Conservation (phyloP, 2,113 vertebrate species). For the Chloropsis cyanopogon region DNA sequence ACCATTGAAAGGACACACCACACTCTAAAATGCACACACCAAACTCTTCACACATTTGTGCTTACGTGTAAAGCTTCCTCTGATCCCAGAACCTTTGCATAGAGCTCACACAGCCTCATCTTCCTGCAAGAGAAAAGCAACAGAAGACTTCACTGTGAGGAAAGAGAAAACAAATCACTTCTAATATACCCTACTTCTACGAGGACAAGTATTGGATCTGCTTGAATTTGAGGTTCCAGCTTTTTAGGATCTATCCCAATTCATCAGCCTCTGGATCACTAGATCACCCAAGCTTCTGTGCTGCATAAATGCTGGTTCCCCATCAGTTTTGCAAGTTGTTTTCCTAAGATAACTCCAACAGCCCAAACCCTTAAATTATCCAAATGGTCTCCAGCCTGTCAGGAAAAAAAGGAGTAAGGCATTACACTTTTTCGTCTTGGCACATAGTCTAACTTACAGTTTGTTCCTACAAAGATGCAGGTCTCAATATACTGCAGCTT, state of each 20-base stretch:
- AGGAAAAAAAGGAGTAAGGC: not conserved
- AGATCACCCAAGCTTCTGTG: not conserved
- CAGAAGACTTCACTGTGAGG: not conserved
- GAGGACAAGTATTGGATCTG: not conserved
- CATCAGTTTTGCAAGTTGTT: not conserved
- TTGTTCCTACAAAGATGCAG: not conserved
- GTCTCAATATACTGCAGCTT: not conserved
- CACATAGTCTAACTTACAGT: not conserved
- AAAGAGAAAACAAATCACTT: not conserved
- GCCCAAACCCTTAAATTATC: not conserved
- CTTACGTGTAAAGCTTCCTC: conserved; percentile 91
- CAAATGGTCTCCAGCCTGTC: not conserved
- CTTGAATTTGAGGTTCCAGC: not conserved
- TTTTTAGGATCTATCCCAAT: not conserved
- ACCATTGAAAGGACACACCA: no score
- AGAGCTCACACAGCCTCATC: conserved; percentile 89
- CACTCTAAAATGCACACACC: no score
- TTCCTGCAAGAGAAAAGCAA: conserved; percentile 72
- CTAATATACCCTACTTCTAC: not conserved
- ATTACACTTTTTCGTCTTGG: not conserved
- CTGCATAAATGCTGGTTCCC: not conserved
- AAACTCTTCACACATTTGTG: not conserved
- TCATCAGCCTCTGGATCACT: not conserved
- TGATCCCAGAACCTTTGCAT: conserved; percentile 85
- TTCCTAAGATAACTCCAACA: not conserved